Conservation (phyloP, 1,140 invertebrate genomes). For the Polypedilum pembai region DNA sequence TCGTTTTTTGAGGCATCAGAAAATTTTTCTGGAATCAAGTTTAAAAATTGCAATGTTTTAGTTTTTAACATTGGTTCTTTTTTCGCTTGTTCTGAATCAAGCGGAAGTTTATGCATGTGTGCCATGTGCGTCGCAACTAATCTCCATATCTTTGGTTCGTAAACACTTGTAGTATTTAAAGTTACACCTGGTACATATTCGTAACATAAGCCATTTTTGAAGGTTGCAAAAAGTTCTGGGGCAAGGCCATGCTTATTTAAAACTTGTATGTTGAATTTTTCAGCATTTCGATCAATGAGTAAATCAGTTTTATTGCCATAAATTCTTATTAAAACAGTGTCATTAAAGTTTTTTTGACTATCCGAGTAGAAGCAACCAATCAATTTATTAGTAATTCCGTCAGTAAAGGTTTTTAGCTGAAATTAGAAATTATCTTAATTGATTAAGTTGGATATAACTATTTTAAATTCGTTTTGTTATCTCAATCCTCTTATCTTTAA, state of each 20-base stretch:
- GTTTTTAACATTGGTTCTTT: constrained; percentile 60
- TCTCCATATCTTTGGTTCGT: constrained; percentile 60
- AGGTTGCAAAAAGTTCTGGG: constrained; percentile 80
- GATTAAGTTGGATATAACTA: background rate
- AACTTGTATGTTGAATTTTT: constrained; percentile 63
- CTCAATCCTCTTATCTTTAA: too few relatives aligned
- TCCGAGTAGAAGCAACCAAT: constrained; percentile 60
- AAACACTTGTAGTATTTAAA: constrained; percentile 61
- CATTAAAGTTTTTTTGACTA: constrained; percentile 46
- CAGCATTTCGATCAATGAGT: constrained; percentile 81
- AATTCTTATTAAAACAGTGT: constrained; percentile 78
- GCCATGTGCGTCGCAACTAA: constrained; percentile 74
- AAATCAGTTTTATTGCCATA: constrained; percentile 92
- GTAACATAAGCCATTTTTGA: constrained; percentile 91
- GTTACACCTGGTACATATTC: constrained; percentile 81
- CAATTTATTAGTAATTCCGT: constrained; percentile 92
- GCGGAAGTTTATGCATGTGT: constrained; percentile 62
- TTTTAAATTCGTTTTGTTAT: background rate
- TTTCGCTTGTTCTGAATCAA: constrained; percentile 39
- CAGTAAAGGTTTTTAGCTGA: constrained; percentile 71
- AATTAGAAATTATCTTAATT: constrained; percentile 28
- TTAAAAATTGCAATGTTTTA: constrained; percentile 65
- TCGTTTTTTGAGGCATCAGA: constrained; percentile 52
- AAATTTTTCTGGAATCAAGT: constrained; percentile 61
- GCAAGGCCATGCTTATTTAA: constrained; percentile 69